A percentile compares a stretch with the other conserved stretches of the same genome.
These are phyloP conservation scores for Motacilla tschutschensis DNA, from an alignment of 2,113 vertebrate genomes.

Conservation along the genomic window DNA sequence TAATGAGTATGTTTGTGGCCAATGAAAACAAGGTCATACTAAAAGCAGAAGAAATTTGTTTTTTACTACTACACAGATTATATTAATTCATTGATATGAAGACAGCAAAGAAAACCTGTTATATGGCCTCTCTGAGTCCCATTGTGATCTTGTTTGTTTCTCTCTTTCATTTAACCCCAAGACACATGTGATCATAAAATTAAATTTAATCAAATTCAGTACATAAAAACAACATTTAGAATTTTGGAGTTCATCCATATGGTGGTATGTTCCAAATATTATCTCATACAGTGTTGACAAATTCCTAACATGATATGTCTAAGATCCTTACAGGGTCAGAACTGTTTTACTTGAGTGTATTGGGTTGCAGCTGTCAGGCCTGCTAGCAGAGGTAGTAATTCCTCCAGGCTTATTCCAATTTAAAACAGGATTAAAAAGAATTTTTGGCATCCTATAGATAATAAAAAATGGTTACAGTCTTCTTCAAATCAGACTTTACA, in stretches of 20 bases:
- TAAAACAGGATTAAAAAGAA: background rate
- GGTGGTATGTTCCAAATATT: background rate
- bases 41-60: background rate
- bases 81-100: background rate
- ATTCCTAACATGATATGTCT: background rate
- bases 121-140: background rate
- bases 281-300: background rate
- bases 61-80: background rate
- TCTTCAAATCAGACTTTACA: background rate
- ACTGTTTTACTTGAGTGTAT: background rate
- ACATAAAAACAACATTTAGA: background rate
- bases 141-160: background rate
- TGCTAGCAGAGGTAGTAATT: background rate
- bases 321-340: background rate
- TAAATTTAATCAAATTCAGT: background rate
- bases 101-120: background rate
- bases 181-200: background rate
- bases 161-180: background rate
- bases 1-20: background rate
- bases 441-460: background rate
- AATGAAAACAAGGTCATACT: background rate
- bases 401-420: background rate
- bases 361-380: background rate
- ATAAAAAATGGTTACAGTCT: background rate
- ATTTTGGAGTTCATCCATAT: background rate